These are phyloP conservation scores for Parotocinclus haroldoi DNA, from an alignment of 2,797 vertebrate genomes.

Conservation along the genomic window DNA sequence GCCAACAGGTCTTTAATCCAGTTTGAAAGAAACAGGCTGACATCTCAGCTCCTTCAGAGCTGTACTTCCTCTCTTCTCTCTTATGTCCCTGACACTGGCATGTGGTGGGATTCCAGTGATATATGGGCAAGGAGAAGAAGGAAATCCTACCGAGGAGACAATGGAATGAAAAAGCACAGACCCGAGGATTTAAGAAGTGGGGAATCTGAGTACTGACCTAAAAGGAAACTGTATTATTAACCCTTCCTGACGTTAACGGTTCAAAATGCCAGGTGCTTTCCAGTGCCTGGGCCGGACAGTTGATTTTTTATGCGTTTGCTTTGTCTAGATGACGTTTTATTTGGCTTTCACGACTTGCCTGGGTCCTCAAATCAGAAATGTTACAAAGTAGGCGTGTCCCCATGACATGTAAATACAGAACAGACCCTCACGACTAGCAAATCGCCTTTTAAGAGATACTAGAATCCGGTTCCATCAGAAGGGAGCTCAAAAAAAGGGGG, in stretches of 20 bases:
- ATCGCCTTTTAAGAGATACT: too few relatives aligned
- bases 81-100: background rate
- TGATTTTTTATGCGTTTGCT: background rate
- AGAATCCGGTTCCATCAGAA: too few relatives aligned
- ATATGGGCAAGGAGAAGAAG: too few relatives aligned
- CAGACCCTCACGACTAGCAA: too few relatives aligned
- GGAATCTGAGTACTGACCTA: too few relatives aligned
- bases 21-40: too few relatives aligned
- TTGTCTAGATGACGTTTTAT: background rate
- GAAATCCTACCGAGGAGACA: too few relatives aligned
- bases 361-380: slow-evolving; percentile 3
- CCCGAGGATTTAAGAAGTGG: too few relatives aligned
- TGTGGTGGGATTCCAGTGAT: background rate
- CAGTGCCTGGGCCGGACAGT: background rate
- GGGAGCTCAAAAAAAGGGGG: too few relatives aligned
- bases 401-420: too few relatives aligned
- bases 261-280: slow-evolving; percentile 15
- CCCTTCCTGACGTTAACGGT: background rate
- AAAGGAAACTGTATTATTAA: background rate
- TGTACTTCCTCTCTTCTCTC: background rate
- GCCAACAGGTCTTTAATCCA: slow-evolving; percentile 14
- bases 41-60: slow-evolving; percentile 6
- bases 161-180: too few relatives aligned
- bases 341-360: slow-evolving; percentile 7
- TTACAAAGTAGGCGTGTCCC: background rate